A percentile compares a stretch with the other conserved stretches of the same genome.
These are phyloP conservation scores for Porites lutea DNA, from an alignment of 64 coral and sea anemone genomes.

Conservation along the genomic window DNA sequence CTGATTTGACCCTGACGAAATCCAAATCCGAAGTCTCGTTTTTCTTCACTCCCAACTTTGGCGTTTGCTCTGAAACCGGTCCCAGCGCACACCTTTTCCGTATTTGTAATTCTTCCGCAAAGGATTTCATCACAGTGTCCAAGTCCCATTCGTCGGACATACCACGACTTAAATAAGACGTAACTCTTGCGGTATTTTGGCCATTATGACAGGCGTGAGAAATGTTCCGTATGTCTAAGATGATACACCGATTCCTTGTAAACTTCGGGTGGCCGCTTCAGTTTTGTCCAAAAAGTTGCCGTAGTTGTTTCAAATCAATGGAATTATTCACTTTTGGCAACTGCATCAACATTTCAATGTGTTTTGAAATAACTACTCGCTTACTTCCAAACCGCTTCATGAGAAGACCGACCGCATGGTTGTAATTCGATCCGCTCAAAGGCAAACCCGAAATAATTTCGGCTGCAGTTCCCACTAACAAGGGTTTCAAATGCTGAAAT, in stretches of 20 bases:
- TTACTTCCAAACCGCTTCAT: slow-evolving; percentile 25
- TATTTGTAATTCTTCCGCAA: too few species aligned
- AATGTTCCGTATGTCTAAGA: background rate
- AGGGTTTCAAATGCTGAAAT: slow-evolving; percentile 54
- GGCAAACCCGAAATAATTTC: slow-evolving; percentile 42
- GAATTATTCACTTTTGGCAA: background rate
- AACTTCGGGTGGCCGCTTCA: background rate
- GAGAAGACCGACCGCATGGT: slow-evolving; percentile 20
- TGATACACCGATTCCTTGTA: slow-evolving; percentile 4
- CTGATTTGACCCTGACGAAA: too few species aligned
- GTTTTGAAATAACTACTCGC: background rate
- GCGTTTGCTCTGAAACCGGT: too few species aligned
- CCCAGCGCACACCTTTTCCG: too few species aligned
- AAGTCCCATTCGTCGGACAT: too few species aligned
- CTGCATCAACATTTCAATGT: slow-evolving; percentile 24
- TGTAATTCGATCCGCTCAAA: slow-evolving; percentile 47
- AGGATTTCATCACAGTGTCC: too few species aligned
- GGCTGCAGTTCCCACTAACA: background rate
- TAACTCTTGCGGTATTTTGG: too few species aligned
- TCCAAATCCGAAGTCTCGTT: too few species aligned
- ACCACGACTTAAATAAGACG: too few species aligned
- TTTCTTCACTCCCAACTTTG: slow-evolving; percentile 4
- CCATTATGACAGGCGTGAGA: too few species aligned
- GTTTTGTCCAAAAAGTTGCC: too few species aligned
- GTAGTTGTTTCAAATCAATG: background rate